Conservation (phyloP, 2,797 vertebrate species). For the Chelon labrosus region DNA sequence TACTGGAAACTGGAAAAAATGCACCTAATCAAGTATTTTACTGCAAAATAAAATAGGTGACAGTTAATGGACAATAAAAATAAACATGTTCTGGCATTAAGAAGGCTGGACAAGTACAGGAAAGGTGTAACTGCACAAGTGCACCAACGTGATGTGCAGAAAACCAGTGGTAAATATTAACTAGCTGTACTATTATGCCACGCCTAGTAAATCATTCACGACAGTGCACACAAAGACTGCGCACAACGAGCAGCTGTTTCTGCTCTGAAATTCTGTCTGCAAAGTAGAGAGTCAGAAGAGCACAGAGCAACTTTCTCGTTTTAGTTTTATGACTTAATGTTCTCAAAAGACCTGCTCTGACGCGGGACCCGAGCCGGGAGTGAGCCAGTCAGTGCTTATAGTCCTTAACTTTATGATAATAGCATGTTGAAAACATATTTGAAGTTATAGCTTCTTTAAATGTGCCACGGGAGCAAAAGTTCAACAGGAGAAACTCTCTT, state of each 20-base stretch:
- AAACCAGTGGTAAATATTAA: slow-evolving; percentile 45
- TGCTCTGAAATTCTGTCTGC: not conserved
- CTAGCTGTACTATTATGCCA: not conserved
- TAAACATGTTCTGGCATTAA: not conserved
- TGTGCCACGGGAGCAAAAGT: not conserved
- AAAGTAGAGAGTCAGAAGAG: slow-evolving; percentile 11
- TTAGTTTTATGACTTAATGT: slow-evolving; percentile 5
- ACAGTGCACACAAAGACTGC: not conserved
- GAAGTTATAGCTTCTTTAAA: not conserved
- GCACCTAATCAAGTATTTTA: not conserved
- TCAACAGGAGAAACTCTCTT: slow-evolving; percentile 6
- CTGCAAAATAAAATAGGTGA: not conserved
- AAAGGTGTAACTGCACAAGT: not conserved
- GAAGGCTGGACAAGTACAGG: not conserved
- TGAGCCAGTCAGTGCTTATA: not conserved
- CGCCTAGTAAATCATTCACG: too few relatives aligned
- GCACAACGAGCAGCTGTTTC: slow-evolving; percentile 7
- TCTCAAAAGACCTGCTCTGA: not conserved
- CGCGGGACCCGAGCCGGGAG: not conserved
- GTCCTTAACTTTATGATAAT: not conserved
- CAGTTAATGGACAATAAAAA: not conserved
- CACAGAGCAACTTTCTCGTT: not conserved
- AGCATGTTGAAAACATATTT: not conserved
- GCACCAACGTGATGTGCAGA: not conserved
- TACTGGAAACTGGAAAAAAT: not conserved